Evolutionary conservation across 2,888 invertebrate species (phyloP), one percentile per base, ranked within the genome.

Genomic region (Luperina testacea): DNA sequence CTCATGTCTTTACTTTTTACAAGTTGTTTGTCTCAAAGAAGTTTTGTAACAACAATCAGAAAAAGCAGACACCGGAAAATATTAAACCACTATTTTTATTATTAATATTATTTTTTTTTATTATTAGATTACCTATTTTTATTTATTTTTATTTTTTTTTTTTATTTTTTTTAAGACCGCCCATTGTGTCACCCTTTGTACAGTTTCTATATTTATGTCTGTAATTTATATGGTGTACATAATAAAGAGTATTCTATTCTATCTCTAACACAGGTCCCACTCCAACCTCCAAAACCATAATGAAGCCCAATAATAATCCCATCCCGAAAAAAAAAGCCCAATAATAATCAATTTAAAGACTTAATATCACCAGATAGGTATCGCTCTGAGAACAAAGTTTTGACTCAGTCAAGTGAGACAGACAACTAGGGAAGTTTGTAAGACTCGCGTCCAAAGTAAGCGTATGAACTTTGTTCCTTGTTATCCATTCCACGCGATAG

Each of bases 401-500:
- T 65, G 42, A 71, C 72, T 79, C 68, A 27, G 32, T 79, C 68
- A 27, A 76, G 48, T 48, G 48, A 24, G 57, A n/a, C 24, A 69
- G 84, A 75, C 20, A 75, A 53, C 75, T 59, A 64, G 65, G 9
- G 42, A 69, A 86, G 84, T 85, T 89, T 70, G 71, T 78, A 17
- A 67, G 72, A 51, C 67, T 68, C 74, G 32, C 59, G 76, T 72
- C 20, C 70, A 63, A 71, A 88, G 80, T 82, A 83, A 88, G 74
- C 84, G 86, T 83, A 72, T 77, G 69, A 91, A 90, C 84, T 91
- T 89, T 82, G 89, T 77, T 85, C 81, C 83, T 73, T 86, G 90
- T 90, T 91, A 92, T 90, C 89, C 90, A 87, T 89, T 88, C 85
- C 85, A 86, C 82, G 88, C 86, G 86, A 88, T 90, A 87, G 90